A percentile compares a stretch with the other conserved stretches of the same genome.
Conservation (phyloP, 1,140 invertebrate species). For the Ditylenchus dipsaci region DNA sequence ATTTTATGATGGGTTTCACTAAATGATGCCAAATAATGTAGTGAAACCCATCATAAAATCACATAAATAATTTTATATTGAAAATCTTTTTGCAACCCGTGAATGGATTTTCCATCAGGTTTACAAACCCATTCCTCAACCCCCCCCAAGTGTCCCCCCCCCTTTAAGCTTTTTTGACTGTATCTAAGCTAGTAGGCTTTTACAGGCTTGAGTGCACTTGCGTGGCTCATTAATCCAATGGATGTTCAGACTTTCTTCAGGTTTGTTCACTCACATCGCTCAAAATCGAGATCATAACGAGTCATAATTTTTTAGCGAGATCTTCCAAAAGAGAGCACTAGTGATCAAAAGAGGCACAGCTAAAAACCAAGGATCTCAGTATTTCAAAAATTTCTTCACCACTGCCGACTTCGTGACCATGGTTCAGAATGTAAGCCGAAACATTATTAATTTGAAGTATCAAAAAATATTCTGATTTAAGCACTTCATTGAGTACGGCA, state of each 20-base stretch:
- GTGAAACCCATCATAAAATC: too few species aligned
- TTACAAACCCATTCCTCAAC: too few species aligned
- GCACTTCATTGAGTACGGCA: slow-evolving; percentile 46
- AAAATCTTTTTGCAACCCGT: too few species aligned
- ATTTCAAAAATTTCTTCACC: slow-evolving; percentile 44
- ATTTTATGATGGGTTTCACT: too few species aligned
- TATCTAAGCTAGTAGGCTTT: background rate
- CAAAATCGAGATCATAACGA: too few species aligned
- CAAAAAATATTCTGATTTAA: slow-evolving; percentile 17
- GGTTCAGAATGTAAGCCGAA: slow-evolving; percentile 27
- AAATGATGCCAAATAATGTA: too few species aligned
- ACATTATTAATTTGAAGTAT: slow-evolving; percentile 8
- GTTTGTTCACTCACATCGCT: slow-evolving; percentile 1
- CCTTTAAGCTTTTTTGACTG: too few species aligned
- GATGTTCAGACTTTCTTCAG: slow-evolving; percentile 29
- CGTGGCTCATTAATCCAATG: slow-evolving; percentile 28
- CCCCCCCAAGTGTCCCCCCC: too few species aligned
- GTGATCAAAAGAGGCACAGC: slow-evolving; percentile 28
- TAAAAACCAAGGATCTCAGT: slow-evolving; percentile 15
- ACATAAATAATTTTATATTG: too few species aligned
- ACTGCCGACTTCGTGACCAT: slow-evolving; percentile 31
- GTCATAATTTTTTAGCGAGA: slow-evolving; percentile 11
- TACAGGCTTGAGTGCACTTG: slow-evolving; percentile 25
- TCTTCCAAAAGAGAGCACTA: slow-evolving; percentile 41
- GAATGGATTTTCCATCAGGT: too few species aligned